Percentiles rank a stretch among this genome's conserved stretches.
phyloP scores from a whole-genome alignment of 2,888 invertebrate species.

The Galeruca laticollis region DNA sequence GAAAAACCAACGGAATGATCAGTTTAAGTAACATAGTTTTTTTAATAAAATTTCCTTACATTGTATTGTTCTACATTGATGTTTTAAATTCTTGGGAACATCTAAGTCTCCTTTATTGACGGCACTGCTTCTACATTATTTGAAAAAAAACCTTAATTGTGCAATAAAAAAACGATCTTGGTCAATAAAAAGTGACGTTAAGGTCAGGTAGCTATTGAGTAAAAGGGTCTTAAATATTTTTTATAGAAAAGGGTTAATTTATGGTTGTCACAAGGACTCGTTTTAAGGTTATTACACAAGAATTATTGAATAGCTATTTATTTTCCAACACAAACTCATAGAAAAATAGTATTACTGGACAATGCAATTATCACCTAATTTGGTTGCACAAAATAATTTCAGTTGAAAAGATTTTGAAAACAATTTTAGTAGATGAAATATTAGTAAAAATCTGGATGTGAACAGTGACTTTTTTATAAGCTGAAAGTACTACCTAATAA shows the following conservation, averaged over 20 bases:
- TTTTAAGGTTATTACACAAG: conserved; percentile 26
- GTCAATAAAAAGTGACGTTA: conserved; percentile 22
- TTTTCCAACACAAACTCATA: not conserved
- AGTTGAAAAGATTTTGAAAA: too few species aligned
- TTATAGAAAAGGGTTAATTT: conserved; percentile 22
- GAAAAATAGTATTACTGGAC: too few species aligned
- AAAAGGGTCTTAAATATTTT: conserved; percentile 2
- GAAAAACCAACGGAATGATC: too few species aligned
- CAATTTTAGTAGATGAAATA: too few species aligned
- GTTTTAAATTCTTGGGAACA: not conserved
- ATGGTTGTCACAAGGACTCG: conserved; percentile 31
- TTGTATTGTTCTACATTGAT: too few species aligned
- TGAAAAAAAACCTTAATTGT: conserved; percentile 42
- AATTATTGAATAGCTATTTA: conserved; percentile 13
- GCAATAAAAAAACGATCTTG: conserved; percentile 45
- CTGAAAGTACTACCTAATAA: too few species aligned
- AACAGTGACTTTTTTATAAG: too few species aligned
- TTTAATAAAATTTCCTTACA: too few species aligned
- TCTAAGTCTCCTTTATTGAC: not conserved
- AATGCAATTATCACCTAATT: too few species aligned
- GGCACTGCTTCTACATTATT: conserved; percentile 23
- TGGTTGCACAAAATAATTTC: too few species aligned
- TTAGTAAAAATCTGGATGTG: too few species aligned
- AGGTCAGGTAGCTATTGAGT: conserved; percentile 30
- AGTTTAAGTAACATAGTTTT: too few species aligned